Conservation (phyloP, 2,113 vertebrate species). For the Apistogramma diplotaenia region DNA sequence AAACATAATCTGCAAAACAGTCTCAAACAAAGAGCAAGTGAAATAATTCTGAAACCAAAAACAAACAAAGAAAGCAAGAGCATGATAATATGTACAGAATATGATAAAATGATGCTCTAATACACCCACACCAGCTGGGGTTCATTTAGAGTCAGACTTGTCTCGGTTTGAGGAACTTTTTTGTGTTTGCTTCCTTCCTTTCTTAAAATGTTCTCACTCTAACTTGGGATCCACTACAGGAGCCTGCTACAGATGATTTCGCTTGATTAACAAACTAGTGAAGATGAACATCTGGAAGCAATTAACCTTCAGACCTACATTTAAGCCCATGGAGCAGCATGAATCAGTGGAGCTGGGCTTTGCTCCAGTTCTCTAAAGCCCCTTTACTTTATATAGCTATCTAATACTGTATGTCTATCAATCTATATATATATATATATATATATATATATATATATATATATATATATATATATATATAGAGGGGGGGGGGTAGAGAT, state of each 20-base stretch:
- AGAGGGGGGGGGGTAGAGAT: no score
- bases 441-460: no score
- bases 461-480: no score
- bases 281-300: conserved; percentile 68
- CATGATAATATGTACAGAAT: no score
- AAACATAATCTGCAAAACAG: neutral
- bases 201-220: neutral
- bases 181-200: neutral
- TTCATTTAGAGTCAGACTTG: neutral
- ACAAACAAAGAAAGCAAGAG: neutral
- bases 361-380: conserved; percentile 48
- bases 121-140: neutral
- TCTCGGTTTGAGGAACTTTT: neutral
- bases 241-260: conserved; percentile 40
- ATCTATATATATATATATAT: no score
- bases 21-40: neutral
- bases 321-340: conserved; percentile 49
- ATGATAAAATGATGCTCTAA: neutral
- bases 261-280: conserved; percentile 67
- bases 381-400: conserved; percentile 17
- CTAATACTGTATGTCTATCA: no score
- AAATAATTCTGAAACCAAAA: neutral
- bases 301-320: conserved; percentile 70
- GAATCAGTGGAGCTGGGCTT: conserved; percentile 47
- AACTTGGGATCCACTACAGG: conserved; percentile 17